Evolutionary conservation across 2,797 vertebrate species (phyloP), one percentile per base, ranked within the genome.

Genomic region (Lepidocolaptes lacrymiger): DNA sequence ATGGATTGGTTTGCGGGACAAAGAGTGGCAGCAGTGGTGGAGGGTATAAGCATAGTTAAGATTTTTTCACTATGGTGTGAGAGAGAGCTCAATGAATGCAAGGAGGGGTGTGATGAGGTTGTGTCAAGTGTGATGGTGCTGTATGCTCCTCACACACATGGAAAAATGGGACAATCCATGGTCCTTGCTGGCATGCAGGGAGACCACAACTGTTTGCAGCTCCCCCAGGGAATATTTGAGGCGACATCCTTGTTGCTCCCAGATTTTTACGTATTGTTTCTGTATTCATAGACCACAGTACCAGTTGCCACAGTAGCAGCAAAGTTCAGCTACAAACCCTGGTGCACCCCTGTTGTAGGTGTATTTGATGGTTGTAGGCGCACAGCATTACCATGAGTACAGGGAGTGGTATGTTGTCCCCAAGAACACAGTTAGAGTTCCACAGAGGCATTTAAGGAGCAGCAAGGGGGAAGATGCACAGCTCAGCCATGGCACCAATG

Each of bases 11-110:
- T 55, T 93, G 66, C 37, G 20, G 52, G n/a, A 77, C 63, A 79
- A 85, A 89, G 66, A 43, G 34, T 64, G 41, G 24, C 61, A 39
- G 44, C 37, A 30, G 34, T 43, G n/a, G 5, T 44, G 54, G 24
- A 1, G 24, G 36, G 1, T 66, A 9, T 62, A 48, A 86, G 7
- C 1, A 0, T 10, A 49, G 14, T 56, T 23, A 46, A 3, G 4
- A 1, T 1, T 21, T 84, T 90, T 81, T 51, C 17, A 43, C 22
- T 54, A 7, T 80, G 20, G 3, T 62, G 26, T 46, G 58, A 69
- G 17, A 22, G n/a, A 13, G 32, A 36, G 56, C 74, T 88, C 39
- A 44, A 26, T 26, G 51, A 55, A 37, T 9, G 21, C 19, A 12
- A 46, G 15, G n/a, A 8, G 1, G 27, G 3, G 19, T 56, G 43